Conservation (phyloP, 2,888 invertebrate species). For the Drosophila kuntzei region DNA sequence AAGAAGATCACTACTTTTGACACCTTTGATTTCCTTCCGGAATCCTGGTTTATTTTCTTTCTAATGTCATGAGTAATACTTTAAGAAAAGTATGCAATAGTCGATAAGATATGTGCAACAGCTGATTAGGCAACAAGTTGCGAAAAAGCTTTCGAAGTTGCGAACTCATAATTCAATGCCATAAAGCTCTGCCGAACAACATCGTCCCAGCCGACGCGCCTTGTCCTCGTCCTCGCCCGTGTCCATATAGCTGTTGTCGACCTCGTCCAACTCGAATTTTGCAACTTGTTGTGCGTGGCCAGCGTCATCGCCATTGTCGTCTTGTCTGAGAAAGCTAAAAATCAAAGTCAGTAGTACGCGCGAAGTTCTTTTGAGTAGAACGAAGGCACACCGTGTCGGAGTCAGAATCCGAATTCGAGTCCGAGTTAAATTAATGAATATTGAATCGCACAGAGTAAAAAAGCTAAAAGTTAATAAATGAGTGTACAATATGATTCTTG, state of each 20-base stretch:
- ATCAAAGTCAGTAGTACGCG: conserved; percentile 75
- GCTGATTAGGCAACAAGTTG: conserved; percentile 85
- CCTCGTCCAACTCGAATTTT: conserved; percentile 64
- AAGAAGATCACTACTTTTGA: no score
- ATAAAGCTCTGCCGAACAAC: conserved; percentile 53
- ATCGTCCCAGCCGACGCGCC: conserved; percentile 18
- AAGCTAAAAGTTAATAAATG: conserved; percentile 25
- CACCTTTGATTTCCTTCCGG: no score
- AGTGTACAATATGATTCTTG: conserved; percentile 14
- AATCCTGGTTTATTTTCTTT: no score
- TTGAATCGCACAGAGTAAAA: conserved; percentile 37
- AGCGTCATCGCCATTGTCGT: conserved; percentile 30
- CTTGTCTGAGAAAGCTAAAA: conserved; percentile 50
- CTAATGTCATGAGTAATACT: not conserved
- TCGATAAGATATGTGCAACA: conserved; percentile 67
- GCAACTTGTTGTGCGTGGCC: conserved; percentile 78
- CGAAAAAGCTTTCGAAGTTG: conserved; percentile 82
- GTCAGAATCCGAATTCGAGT: conserved; percentile 20
- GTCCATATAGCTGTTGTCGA: conserved; percentile 31
- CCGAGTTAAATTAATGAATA: conserved; percentile 41
- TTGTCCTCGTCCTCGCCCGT: conserved; percentile 17
- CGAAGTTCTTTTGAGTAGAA: conserved; percentile 68
- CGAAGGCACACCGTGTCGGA: conserved; percentile 27
- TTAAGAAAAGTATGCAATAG: conserved; percentile 14
- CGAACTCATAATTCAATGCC: conserved; percentile 72